A percentile compares a stretch with the other conserved stretches of the same genome.
These are phyloP conservation scores for Myopa tessellatipennis DNA, from an alignment of 2,888 invertebrate species.

Conservation along the genomic window DNA sequence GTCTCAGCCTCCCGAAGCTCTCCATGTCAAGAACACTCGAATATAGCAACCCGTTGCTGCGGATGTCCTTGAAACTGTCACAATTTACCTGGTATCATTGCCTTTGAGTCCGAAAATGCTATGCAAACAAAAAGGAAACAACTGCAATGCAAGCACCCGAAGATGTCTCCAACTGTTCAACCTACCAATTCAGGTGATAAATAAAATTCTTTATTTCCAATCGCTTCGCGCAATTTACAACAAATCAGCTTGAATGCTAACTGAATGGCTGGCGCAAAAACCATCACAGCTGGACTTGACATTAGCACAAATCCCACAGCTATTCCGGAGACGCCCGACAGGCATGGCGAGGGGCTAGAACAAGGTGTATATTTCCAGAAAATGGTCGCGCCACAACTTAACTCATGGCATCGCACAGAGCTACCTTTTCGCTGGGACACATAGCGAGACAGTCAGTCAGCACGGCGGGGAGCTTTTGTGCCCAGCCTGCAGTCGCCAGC, in stretches of 20 bases:
- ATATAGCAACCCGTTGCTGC: neutral
- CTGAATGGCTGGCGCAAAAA: conserved; percentile 35
- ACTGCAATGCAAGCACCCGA: conserved; percentile 24
- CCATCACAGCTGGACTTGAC: conserved; percentile 65
- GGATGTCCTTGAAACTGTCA: conserved; percentile 17
- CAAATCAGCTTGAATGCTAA: conserved; percentile 55
- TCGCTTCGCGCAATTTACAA: conserved; percentile 64
- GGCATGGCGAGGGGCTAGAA: conserved; percentile 20
- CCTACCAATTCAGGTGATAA: conserved; percentile 64
- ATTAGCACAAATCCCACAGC: conserved; percentile 63
- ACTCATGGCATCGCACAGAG: conserved; percentile 30
- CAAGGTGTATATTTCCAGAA: conserved; percentile 45
- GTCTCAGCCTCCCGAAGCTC: neutral
- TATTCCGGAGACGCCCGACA: neutral
- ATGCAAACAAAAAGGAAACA: neutral
- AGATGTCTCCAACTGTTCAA: conserved; percentile 64
- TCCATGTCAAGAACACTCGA: neutral
- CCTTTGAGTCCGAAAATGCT: neutral
- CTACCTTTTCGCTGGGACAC: conserved; percentile 38
- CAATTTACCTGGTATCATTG: neutral
- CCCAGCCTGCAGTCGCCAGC: conserved; percentile 8
- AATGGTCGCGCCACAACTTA: conserved; percentile 42
- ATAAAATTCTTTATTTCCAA: conserved; percentile 65
- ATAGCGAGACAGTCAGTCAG: conserved; percentile 39
- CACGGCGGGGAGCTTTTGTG: conserved; percentile 41